These are phyloP conservation scores for Masticophis lateralis DNA, from an alignment of 2,797 vertebrate species.

Conservation along the genomic window DNA sequence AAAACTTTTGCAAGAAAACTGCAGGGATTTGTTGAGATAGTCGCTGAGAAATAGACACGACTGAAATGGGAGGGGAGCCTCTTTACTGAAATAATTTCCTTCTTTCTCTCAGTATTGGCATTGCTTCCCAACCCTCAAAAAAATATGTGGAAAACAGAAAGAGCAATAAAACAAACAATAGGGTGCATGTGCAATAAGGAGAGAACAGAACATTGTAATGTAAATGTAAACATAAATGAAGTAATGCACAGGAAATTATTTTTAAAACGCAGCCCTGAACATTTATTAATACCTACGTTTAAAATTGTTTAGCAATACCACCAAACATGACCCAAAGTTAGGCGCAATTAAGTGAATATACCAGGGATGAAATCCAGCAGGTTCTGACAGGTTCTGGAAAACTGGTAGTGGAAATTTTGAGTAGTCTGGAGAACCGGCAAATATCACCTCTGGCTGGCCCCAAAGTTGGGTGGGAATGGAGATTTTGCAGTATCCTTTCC, in stretches of 20 bases:
- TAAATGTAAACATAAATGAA: not conserved
- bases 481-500: no score
- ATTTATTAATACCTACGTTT: not conserved
- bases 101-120: not conserved
- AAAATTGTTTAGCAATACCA: not conserved
- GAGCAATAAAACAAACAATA: not conserved
- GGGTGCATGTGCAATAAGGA: not conserved
- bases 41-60: not conserved
- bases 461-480: no score
- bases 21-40: not conserved
- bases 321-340: not conserved
- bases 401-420: no score
- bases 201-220: not conserved
- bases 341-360: not conserved
- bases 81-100: not conserved
- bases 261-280: not conserved
- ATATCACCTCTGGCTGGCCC: no score
- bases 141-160: not conserved
- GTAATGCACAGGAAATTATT: not conserved
- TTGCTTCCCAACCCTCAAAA: not conserved
- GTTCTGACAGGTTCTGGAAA: no score
- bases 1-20: not conserved
- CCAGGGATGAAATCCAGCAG: not conserved
- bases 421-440: no score
- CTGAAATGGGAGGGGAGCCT: not conserved